These are phyloP conservation scores for Chrysocyon brachyurus DNA, from an alignment of 2,797 vertebrate genomes.

Conservation along the genomic window DNA sequence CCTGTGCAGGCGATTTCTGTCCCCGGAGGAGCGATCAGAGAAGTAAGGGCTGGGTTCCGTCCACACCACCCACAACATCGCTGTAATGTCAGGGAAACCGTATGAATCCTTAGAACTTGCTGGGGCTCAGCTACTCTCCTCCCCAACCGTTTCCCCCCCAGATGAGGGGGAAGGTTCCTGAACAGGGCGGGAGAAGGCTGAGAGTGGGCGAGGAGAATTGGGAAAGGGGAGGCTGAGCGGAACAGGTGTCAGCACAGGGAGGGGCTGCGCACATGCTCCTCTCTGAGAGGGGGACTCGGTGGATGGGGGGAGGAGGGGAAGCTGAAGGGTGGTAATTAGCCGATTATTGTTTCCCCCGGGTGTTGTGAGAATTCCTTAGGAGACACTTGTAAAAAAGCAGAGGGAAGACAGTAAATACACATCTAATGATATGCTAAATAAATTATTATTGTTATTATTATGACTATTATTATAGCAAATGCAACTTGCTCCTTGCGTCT, in stretches of 20 bases:
- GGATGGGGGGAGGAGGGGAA: background rate
- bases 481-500: conserved; percentile 75
- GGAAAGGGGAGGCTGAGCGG: background rate
- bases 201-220: background rate
- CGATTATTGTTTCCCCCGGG: conserved; percentile 80
- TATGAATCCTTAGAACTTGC: background rate
- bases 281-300: conserved; percentile 45
- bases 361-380: conserved; percentile 84
- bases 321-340: conserved; percentile 66
- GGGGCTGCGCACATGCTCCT: conserved; percentile 15
- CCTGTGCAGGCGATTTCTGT: background rate
- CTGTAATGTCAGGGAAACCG: background rate
- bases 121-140: background rate
- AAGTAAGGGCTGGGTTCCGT: background rate
- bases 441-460: conserved; percentile 86
- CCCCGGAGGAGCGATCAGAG: background rate
- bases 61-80: background rate
- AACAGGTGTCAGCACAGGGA: conserved; percentile 51
- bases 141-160: background rate
- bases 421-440: conserved; percentile 87
- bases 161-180: background rate
- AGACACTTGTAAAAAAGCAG: conserved; percentile 80
- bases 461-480: conserved; percentile 82
- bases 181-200: background rate
- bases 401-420: conserved; percentile 84